Base-by-base conservation (phyloP, 2,113 vertebrate species). In the Riparia riparia region DNA sequence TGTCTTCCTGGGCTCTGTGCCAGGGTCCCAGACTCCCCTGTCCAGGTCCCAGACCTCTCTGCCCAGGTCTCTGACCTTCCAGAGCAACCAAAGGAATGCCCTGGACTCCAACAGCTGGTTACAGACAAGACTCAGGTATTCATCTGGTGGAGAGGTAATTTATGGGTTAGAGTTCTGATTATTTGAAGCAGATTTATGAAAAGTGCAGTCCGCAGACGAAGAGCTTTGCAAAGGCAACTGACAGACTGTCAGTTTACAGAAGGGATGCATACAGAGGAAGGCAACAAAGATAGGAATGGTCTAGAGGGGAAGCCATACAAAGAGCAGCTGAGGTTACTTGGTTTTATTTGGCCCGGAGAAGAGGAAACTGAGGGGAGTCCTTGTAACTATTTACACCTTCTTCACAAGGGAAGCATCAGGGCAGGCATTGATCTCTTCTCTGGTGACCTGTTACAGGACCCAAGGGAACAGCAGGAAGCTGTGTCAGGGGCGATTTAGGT, bases 281-380 rank as follows among this genome's bases (percentile, higher is more conserved):
- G 18, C 54, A 70, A 16, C 0, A 0, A 45, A 39, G 12, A n/a
- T 29, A 12, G 9, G 14, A 60, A n/a, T 69, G 39, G 39, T 78
- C 39, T 78, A 47, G 47, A 53, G 28, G 8, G 8, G n/a, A 87
- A 45, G 12, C 47, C 18, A 6, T 39, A 29, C 15, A 47, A 69
- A 53, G 47, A 29, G 17, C 15, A n/a, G 54, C 47, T 54, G n/a
- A 61, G 39, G 15, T 54, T 22, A 61, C 39, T 69, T 45, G 45
- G 32, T 58, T 58, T 69, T 69, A 15, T 70, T 70, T 15, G 32
- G 28, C 54, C 47, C 29, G 28, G 32, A 74, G n/a, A 45, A 17
- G 41, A 58, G 45, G 14, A 77, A 41, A 53, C 28, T 51, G 54
- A 32, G 32, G 17, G 14, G 8, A 51, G 32, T 34, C 37, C 53